These are phyloP conservation scores for Xestia xanthographa DNA, from an alignment of 2,888 invertebrate species.

Conservation along the genomic window DNA sequence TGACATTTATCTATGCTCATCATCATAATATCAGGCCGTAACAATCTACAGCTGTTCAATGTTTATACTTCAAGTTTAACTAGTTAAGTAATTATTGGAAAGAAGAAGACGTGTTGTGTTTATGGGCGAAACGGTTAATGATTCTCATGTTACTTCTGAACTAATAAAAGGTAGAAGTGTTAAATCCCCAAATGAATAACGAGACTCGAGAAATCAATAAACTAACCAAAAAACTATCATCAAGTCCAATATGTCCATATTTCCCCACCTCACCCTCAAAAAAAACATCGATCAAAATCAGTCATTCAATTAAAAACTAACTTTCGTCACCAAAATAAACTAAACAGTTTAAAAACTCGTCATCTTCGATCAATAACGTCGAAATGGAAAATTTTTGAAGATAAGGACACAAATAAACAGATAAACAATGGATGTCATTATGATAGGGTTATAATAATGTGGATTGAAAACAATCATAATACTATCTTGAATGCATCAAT, in stretches of 20 bases:
- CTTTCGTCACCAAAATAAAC: slow-evolving; percentile 23
- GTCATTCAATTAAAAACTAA: slow-evolving; percentile 23
- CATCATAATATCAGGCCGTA: slow-evolving; percentile 10
- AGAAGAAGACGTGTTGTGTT: neutral
- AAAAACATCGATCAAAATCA: slow-evolving; percentile 8
- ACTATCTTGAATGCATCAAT: slow-evolving; percentile 20
- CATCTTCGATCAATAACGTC: slow-evolving; percentile 6
- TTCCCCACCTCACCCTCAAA: neutral
- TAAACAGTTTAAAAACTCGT: slow-evolving; percentile 29
- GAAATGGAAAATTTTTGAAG: slow-evolving; percentile 50
- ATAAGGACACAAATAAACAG: slow-evolving; percentile 36
- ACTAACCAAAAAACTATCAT: neutral
- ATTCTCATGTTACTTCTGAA: neutral
- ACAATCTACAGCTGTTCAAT: too few relatives aligned
- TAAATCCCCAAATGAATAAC: neutral
- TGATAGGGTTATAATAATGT: slow-evolving; percentile 17
- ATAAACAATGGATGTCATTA: slow-evolving; percentile 38
- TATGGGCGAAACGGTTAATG: neutral
- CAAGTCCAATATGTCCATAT: neutral
- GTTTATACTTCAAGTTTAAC: too few relatives aligned
- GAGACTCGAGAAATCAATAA: neutral
- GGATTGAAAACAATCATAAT: neutral
- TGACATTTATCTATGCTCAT: slow-evolving; percentile 1
- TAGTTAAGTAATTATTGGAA: neutral
- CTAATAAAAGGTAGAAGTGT: neutral